phyloP scores from a whole-genome alignment of 1,140 invertebrate genomes.

The Chymomyza costata region DNA sequence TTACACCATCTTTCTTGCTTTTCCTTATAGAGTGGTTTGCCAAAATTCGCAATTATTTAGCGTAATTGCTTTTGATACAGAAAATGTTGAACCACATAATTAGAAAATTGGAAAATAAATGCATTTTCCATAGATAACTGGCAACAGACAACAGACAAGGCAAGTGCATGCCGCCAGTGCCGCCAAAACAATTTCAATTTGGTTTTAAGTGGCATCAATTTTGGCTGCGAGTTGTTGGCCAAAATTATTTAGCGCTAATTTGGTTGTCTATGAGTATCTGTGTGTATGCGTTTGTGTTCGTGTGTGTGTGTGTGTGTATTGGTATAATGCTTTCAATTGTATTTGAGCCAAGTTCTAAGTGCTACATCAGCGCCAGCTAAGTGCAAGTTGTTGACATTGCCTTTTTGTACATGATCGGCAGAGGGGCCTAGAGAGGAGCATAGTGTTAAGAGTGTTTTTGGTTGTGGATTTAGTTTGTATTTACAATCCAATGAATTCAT shows the following conservation, averaged over 20 bases:
- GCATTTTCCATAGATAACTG: slow-evolving; percentile 21
- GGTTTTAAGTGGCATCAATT: background rate
- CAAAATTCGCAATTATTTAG: slow-evolving; percentile 54
- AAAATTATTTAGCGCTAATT: too few relatives aligned
- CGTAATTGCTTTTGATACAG: slow-evolving; percentile 59
- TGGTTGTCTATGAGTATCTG: too few relatives aligned
- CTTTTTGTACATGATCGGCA: too few relatives aligned
- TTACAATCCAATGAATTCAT: background rate
- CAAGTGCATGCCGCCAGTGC: background rate
- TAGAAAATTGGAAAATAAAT: slow-evolving; percentile 59
- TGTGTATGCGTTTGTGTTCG: background rate
- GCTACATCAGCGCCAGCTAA: too few relatives aligned
- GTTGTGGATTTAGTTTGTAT: too few relatives aligned
- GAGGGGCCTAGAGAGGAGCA: background rate
- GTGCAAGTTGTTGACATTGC: too few relatives aligned
- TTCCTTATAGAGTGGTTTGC: too few relatives aligned
- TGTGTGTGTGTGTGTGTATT: too few relatives aligned
- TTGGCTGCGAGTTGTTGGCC: background rate
- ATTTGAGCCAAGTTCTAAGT: too few relatives aligned
- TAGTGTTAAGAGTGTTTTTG: slow-evolving; percentile 3
- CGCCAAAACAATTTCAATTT: slow-evolving; percentile 4
- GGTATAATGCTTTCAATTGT: too few relatives aligned
- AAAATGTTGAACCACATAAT: slow-evolving; percentile 52
- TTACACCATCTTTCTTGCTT: too few relatives aligned
- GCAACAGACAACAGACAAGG: slow-evolving; percentile 3